Conservation (phyloP, 2,113 vertebrate genomes). For the Myrmecobius fasciatus region DNA sequence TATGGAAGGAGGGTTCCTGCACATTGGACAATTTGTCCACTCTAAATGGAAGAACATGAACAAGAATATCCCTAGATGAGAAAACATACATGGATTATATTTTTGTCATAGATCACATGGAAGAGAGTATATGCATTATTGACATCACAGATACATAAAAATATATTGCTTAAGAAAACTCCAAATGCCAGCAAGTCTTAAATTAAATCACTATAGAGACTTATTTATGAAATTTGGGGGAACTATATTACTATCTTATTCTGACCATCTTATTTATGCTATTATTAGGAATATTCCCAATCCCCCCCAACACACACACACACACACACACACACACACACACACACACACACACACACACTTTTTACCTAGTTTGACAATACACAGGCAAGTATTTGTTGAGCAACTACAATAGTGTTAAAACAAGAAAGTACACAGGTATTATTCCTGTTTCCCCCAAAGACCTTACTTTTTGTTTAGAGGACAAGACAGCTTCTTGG, state of each 20-base stretch:
- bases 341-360: too few relatives aligned
- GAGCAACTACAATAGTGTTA: not conserved
- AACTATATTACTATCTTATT: not conserved
- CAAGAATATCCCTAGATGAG: not conserved
- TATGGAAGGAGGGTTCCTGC: not conserved
- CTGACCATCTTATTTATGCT: not conserved
- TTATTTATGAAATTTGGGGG: not conserved
- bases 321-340: too few relatives aligned
- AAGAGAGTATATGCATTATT: not conserved
- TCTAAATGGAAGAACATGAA: not conserved
- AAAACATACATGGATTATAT: not conserved
- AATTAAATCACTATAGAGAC: not conserved
- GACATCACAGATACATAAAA: not conserved
- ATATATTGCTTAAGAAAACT: not conserved
- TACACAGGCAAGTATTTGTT: not conserved
- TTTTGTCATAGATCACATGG: not conserved
- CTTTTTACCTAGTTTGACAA: not conserved
- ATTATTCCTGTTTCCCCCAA: not conserved
- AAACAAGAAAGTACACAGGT: not conserved
- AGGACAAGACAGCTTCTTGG: not conserved
- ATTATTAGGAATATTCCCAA: not conserved
- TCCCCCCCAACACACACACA: too few relatives aligned
- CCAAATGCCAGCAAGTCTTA: not conserved
- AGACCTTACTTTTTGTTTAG: not conserved
- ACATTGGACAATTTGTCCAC: not conserved